These are phyloP conservation scores for Acyrthosiphon pisum DNA, from an alignment of 1,140 invertebrate genomes.

Conservation along the genomic window DNA sequence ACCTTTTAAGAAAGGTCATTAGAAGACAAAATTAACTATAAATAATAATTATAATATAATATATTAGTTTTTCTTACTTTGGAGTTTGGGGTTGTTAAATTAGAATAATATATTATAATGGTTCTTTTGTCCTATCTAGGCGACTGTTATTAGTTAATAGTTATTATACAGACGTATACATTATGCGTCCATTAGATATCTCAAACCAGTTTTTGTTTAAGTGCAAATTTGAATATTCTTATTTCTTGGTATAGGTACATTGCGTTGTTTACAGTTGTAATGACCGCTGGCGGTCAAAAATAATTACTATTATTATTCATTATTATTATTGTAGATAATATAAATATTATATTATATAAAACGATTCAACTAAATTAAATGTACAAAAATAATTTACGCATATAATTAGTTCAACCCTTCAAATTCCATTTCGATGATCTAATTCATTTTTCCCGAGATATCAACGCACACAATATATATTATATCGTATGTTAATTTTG, in stretches of 20 bases:
- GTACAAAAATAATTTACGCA: background rate
- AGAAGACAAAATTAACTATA: background rate
- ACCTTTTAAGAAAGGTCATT: background rate
- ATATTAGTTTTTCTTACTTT: background rate
- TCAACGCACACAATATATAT: no score
- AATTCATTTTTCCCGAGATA: background rate
- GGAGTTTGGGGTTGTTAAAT: background rate
- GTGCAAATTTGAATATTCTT: background rate
- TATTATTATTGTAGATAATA: background rate
- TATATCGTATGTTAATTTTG: no score
- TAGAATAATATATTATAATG: background rate
- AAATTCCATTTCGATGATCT: background rate
- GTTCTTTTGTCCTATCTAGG: background rate
- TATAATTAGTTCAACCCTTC: background rate
- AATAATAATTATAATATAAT: background rate
- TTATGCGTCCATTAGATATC: background rate
- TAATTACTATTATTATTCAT: background rate
- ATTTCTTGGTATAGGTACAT: background rate
- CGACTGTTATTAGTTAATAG: background rate
- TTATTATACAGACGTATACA: background rate
- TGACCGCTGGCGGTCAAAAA: background rate
- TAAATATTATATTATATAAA: background rate
- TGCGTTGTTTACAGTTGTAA: background rate
- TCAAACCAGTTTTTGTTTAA: conserved; percentile 31
- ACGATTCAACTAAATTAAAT: background rate